A percentile compares a stretch with the other conserved stretches of the same genome.
Conservation (phyloP, 1,140 invertebrate species). For the Bombus huntii region DNA sequence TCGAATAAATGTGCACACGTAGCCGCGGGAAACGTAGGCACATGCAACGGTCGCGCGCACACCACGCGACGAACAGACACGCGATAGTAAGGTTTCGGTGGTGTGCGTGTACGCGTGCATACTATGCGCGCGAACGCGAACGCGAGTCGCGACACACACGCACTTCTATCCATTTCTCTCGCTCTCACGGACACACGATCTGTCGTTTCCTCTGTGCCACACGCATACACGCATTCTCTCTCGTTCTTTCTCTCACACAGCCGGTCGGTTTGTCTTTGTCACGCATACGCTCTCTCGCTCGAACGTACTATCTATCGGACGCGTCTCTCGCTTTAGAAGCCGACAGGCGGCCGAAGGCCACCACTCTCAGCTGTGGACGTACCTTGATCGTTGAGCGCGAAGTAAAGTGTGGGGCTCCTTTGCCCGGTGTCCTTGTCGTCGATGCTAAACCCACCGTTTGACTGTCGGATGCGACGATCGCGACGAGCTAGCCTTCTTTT, state of each 20-base stretch:
- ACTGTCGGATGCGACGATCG: constrained; percentile 59
- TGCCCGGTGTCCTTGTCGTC: constrained; percentile 67
- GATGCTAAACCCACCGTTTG: constrained; percentile 62
- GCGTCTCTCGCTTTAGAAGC: constrained; percentile 56
- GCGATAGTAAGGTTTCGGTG: not conserved
- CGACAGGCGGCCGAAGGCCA: constrained; percentile 66
- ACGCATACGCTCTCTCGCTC: constrained; percentile 2
- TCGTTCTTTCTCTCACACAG: constrained; percentile 5
- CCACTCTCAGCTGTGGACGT: constrained; percentile 65
- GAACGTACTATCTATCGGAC: constrained; percentile 50
- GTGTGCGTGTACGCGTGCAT: constrained; percentile 20
- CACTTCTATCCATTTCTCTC: constrained; percentile 2
- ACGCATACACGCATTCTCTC: constrained; percentile 16
- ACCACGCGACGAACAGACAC: not conserved
- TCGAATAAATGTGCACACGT: constrained; percentile 7
- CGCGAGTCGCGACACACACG: constrained; percentile 30
- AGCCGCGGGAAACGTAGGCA: constrained; percentile 12
- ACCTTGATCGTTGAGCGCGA: constrained; percentile 69
- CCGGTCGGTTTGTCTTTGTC: not conserved
- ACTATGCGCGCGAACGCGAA: constrained; percentile 30
- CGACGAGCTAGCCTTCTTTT: constrained; percentile 42
- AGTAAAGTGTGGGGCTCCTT: constrained; percentile 66
- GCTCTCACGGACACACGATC: constrained; percentile 38
- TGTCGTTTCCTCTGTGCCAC: constrained; percentile 42
- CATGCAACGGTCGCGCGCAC: not conserved